Evolutionary conservation across 2,888 invertebrate species (phyloP).

Genomic region (Caenorhabditis panamensis): DNA sequence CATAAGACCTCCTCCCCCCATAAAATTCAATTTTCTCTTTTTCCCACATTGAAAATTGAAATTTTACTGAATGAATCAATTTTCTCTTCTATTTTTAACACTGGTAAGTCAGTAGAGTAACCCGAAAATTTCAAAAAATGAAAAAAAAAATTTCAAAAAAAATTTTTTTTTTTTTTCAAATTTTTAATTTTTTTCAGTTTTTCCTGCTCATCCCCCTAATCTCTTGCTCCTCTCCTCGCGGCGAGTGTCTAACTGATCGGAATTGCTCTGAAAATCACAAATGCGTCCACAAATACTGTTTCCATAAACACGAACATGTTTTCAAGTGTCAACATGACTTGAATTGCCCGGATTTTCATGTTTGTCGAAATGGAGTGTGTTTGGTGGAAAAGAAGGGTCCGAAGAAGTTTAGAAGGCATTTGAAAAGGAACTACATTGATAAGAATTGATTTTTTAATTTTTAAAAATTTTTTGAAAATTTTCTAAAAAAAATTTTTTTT

Average conservation of each 20-base stretch:
- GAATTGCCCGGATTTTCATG: slow-evolving; percentile 47
- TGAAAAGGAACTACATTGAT: too few species aligned
- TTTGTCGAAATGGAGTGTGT: slow-evolving; percentile 42
- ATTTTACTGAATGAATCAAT: too few species aligned
- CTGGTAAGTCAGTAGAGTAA: background rate
- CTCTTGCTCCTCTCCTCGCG: slow-evolving; percentile 21
- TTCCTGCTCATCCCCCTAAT: background rate
- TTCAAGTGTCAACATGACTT: slow-evolving; percentile 38
- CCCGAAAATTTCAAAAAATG: background rate
- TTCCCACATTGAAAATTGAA: too few species aligned
- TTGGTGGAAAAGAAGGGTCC: slow-evolving; percentile 35
- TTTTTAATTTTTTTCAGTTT: background rate
- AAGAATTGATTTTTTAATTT: background rate
- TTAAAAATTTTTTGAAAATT: background rate
- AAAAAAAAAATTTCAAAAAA: background rate
- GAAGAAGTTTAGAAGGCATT: slow-evolving; percentile 3
- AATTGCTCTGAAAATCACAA: slow-evolving; percentile 39
- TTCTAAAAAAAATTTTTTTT: background rate
- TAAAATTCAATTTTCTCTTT: too few species aligned
- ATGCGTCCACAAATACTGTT: slow-evolving; percentile 43
- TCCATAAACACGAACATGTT: slow-evolving; percentile 42
- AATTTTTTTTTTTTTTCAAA: background rate
- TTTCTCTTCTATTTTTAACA: background rate
- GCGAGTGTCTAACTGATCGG: slow-evolving; percentile 45
- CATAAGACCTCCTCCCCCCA: too few species aligned